Base-by-base conservation (phyloP, 2,797 vertebrate genomes). In the Orestias chungarensis region DNA sequence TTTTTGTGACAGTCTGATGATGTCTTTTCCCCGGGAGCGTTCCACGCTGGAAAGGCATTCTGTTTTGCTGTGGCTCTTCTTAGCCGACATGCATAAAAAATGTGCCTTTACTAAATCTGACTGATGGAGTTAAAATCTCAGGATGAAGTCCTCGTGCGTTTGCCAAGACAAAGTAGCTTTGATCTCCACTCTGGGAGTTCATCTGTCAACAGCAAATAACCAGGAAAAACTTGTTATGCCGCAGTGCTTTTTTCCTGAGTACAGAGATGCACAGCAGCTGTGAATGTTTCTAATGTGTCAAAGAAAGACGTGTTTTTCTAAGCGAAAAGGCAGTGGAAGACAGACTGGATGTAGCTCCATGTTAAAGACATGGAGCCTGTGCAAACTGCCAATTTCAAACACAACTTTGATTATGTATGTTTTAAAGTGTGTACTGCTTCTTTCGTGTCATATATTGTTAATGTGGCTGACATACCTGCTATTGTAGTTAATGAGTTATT, bases 171-270 rank as follows among this genome's bases (percentile, higher is more conserved):
- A 82, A 83, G 74, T 64, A 2, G 7, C 89, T 89, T 92, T 92
- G 86, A 92, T 91, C 74, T 82, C 42, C 18, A 31, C 14, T 57
- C 57, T 42, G 49, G 43, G 44, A 76, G 72, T 76, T 85, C 65
- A 29, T 87, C 86, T 83, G 47, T 87, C 86, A 87, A 61, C 88
- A 73, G 66, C 68, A 3, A n/a, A 27, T 54, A 81, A 92, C 87
- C 86, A 75, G 81, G 90, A 91, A 78, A 86, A 92, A 90, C 92
- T 73, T 79, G 92, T 87, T 89, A 72, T 84, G 82, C 80, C 69
- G 44, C 87, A 67, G 73, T 65, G 70, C 59, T 47, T 57, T 43
- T n/a, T 69, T 29, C 47, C 71, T 25, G 73, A 49, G 70, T 10
- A 3, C 23, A 50, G 49, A 68, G 27, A 77, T 44, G 27, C 15